Evolutionary conservation across 2,797 vertebrate genomes (phyloP).

Genomic region (Nannoperca obscura): DNA sequence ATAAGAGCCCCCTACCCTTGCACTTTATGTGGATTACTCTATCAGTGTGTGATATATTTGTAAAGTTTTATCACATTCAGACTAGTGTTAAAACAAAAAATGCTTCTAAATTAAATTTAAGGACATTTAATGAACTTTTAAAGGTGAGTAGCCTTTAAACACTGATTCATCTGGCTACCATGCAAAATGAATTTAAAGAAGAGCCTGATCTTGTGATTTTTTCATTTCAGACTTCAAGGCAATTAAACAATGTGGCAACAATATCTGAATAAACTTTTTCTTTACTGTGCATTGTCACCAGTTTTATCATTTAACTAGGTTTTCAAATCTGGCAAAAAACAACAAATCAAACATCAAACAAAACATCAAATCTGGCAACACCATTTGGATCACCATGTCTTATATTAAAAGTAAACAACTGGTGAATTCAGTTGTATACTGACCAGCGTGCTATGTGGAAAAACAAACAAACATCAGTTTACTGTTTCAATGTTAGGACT

Average conservation of each 20-base stretch:
- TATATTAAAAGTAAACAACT: neutral
- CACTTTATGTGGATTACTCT: neutral
- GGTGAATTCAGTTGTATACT: neutral
- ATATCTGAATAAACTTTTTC: neutral
- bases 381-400: neutral
- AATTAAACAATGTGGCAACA: neutral
- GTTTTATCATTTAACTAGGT: neutral
- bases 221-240: slow-evolving; percentile 1
- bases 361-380: too few species aligned
- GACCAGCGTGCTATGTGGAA: neutral
- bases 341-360: too few species aligned
- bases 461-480: neutral
- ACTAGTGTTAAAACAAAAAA: slow-evolving; percentile 1
- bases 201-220: neutral
- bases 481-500: neutral
- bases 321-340: slow-evolving; percentile 12
- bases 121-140: neutral
- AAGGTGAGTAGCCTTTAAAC: neutral
- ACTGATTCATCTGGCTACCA: neutral
- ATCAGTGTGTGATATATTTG: neutral
- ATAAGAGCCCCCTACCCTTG: neutral
- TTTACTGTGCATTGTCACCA: neutral
- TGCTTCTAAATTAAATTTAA: neutral
- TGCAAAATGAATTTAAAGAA: neutral
- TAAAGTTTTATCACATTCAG: neutral